Evolutionary conservation across 2,113 vertebrate species (phyloP).

Genomic region (Gnathonemus echidnorhynchus): DNA sequence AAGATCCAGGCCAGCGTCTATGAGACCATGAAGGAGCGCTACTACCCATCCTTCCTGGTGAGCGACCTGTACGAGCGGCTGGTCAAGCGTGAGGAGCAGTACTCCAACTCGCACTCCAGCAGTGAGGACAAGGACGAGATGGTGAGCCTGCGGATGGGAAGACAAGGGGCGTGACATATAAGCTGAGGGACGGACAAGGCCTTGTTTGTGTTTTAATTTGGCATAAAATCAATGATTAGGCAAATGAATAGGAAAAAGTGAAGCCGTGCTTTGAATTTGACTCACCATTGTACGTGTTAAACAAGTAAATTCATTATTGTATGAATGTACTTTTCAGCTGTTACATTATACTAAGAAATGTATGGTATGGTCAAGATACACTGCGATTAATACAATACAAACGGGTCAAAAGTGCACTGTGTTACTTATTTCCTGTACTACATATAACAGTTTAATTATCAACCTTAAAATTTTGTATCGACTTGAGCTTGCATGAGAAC

Average conservation of each 20-base stretch:
- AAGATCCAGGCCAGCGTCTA: conserved; percentile 80
- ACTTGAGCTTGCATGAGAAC: background rate
- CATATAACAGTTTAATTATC: background rate
- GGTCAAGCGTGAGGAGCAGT: conserved; percentile 74
- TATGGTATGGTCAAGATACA: background rate
- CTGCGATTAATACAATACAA: background rate
- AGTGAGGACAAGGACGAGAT: conserved; percentile 75
- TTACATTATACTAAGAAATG: background rate
- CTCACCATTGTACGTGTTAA: background rate
- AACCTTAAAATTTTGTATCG: background rate
- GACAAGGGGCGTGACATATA: background rate
- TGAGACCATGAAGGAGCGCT: conserved; percentile 85
- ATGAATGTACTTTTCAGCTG: background rate
- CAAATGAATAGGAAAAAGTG: background rate
- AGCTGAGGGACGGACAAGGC: background rate
- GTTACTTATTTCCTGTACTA: background rate
- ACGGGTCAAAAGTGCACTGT: background rate
- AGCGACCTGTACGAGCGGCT: conserved; percentile 86
- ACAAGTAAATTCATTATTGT: background rate
- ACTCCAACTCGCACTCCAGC: conserved; percentile 60
- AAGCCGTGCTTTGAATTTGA: background rate
- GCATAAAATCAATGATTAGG: background rate
- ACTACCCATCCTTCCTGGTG: conserved; percentile 93
- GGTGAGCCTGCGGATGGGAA: conserved; percentile 56
- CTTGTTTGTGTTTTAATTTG: background rate